Evolutionary conservation across 2,797 vertebrate genomes (phyloP).

Genomic region (Gambelia wislizenii): DNA sequence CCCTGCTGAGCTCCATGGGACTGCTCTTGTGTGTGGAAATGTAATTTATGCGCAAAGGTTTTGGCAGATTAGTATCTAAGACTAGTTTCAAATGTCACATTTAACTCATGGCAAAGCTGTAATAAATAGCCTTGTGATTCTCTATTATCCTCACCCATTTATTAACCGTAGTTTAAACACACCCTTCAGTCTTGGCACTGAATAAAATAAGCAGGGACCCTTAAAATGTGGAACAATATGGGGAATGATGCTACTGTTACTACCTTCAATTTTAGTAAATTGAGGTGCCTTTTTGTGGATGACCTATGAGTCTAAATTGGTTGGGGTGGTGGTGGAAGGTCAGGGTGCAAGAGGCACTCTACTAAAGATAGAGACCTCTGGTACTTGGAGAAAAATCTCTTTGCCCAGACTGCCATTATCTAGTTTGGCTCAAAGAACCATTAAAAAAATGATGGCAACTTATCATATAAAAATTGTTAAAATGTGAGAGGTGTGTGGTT

Average conservation of each 20-base stretch:
- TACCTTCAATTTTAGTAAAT: background rate
- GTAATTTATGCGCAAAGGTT: background rate
- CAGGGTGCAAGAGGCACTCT: background rate
- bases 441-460: too few species aligned
- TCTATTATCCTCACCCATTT: background rate
- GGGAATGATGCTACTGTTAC: background rate
- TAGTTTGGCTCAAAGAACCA: background rate
- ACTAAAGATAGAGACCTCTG: background rate
- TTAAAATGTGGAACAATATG: background rate
- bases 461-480: too few species aligned
- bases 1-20: background rate
- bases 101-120: conserved; percentile 1
- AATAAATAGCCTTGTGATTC: background rate
- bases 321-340: background rate
- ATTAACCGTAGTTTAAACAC: background rate
- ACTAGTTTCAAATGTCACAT: background rate
- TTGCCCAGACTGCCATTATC: background rate
- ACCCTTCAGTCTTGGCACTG: background rate
- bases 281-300: background rate
- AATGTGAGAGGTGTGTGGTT: too few species aligned
- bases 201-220: background rate
- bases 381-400: background rate
- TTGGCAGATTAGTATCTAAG: background rate
- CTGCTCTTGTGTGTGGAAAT: conserved; percentile 5
- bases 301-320: background rate